These are phyloP conservation scores for Phataginus tricuspis DNA, from an alignment of 2,797 vertebrate genomes.

Conservation along the genomic window DNA sequence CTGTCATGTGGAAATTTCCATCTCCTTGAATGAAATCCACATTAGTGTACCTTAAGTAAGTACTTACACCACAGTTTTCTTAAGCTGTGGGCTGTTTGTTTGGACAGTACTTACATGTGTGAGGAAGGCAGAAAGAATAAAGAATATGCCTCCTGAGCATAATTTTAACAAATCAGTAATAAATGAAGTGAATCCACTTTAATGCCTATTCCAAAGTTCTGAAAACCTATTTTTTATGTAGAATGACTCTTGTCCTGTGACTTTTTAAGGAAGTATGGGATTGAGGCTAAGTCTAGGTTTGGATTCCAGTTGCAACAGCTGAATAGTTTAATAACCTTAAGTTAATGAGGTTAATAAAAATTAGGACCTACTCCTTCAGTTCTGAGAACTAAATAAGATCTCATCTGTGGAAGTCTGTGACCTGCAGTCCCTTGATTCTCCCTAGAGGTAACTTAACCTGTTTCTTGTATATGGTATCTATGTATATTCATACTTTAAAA, in stretches of 20 bases:
- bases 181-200: constrained; percentile 1
- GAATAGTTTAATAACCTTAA: background rate
- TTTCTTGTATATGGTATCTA: background rate
- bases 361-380: background rate
- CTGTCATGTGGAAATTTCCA: background rate
- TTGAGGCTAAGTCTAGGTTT: background rate
- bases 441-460: background rate
- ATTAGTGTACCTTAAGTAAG: background rate
- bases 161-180: background rate
- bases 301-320: constrained; percentile 3
- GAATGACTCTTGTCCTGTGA: background rate
- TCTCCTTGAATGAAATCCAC: background rate
- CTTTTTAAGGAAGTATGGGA: background rate
- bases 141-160: background rate
- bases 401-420: background rate
- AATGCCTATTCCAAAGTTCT: background rate
- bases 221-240: background rate
- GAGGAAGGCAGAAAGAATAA: background rate
- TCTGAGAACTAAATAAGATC: background rate
- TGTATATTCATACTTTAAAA: background rate
- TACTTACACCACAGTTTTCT: background rate
- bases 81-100: background rate
- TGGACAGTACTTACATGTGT: background rate
- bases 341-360: background rate
- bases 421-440: background rate